A percentile compares a stretch with the other conserved stretches of the same genome.
Evolutionary conservation across 1,140 invertebrate species (phyloP).

Genomic region (Bradynema listronoti): DNA sequence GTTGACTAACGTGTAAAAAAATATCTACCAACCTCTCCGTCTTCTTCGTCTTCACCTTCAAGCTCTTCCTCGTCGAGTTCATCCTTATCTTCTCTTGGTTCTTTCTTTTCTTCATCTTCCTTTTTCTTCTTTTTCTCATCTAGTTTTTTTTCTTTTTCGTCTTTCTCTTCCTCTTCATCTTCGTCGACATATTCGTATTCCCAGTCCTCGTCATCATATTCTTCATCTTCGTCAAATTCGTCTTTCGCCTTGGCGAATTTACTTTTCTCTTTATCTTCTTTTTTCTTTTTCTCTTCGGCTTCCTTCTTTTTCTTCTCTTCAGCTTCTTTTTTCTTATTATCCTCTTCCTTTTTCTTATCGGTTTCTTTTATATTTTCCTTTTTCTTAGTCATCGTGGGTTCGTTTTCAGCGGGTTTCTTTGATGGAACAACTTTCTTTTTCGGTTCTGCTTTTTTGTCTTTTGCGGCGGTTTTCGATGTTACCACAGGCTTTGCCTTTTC

Average conservation of each 20-base stretch:
- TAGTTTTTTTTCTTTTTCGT: conserved; percentile 6
- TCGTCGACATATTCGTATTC: conserved; percentile 9
- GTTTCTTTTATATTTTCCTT: not conserved
- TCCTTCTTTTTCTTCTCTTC: conserved; percentile 15
- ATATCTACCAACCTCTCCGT: not conserved
- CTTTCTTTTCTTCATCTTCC: conserved; percentile 7
- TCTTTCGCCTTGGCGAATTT: not conserved
- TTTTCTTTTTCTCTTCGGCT: conserved; percentile 5
- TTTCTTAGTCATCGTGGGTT: not conserved
- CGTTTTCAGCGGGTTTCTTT: conserved; percentile 13
- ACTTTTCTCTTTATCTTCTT: conserved; percentile 4
- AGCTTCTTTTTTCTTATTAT: conserved; percentile 8
- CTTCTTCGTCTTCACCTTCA: conserved; percentile 3
- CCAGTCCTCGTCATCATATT: not conserved
- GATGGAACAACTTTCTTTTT: conserved; percentile 13
- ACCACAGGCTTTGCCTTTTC: not conserved
- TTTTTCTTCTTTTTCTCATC: not conserved
- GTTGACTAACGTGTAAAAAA: not conserved
- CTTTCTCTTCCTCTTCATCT: conserved; percentile 8
- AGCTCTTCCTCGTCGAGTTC: conserved; percentile 1
- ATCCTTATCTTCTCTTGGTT: conserved; percentile 4
- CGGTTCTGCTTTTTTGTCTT: not conserved
- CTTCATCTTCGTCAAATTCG: conserved; percentile 3
- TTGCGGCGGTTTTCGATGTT: not conserved
- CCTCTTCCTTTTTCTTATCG: conserved; percentile 19